phyloP scores from a whole-genome alignment of 2,797 vertebrate genomes.

The Oryzias sinensis region DNA sequence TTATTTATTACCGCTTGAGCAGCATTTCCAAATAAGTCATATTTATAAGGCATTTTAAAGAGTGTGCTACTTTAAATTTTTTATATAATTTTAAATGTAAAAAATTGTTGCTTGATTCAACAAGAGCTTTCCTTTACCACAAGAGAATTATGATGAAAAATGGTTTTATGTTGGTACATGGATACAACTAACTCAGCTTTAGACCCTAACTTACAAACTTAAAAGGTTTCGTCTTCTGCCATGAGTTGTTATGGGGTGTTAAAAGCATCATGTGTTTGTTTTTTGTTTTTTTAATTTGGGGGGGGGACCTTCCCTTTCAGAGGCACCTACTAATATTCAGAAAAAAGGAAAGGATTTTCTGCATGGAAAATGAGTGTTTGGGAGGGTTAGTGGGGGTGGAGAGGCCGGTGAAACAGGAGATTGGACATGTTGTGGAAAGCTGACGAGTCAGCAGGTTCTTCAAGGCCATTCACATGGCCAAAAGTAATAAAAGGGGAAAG shows the following conservation, averaged over 20 bases:
- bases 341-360: constrained; percentile 1
- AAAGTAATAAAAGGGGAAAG: not conserved
- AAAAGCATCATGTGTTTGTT: constrained; percentile 18
- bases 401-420: constrained; percentile 46
- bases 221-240: not conserved
- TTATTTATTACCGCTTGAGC: constrained; percentile 22
- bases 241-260: not conserved
- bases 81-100: too few species aligned
- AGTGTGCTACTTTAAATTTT: not conserved
- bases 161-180: too few species aligned
- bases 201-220: constrained; percentile 4
- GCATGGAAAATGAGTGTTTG: constrained; percentile 24
- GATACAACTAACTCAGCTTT: not conserved
- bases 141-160: too few species aligned
- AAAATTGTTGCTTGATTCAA: too few species aligned
- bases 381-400: constrained; percentile 19
- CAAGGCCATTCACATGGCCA: constrained; percentile 55
- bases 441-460: constrained; percentile 63
- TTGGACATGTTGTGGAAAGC: constrained; percentile 46
- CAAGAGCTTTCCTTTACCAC: too few species aligned
- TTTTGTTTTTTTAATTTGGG: too few species aligned
- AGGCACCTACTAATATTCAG: constrained; percentile 8
- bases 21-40: constrained; percentile 8
- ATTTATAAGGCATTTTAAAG: too few species aligned
- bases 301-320: constrained; percentile 4